Evolutionary conservation across 2,888 invertebrate species (phyloP).

Genomic region (Scaptomyza caliginosa): DNA sequence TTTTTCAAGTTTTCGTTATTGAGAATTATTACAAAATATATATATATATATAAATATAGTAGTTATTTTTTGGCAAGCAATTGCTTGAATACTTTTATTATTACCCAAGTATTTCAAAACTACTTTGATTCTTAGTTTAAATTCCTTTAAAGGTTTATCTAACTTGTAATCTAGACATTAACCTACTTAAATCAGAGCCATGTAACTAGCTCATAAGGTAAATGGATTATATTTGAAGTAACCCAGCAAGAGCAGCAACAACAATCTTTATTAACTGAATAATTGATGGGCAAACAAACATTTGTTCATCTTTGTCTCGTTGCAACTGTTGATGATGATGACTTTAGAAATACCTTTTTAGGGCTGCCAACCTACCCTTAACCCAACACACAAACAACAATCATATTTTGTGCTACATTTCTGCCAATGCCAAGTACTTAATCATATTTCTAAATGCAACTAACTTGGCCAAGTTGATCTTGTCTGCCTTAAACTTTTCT

Average conservation of each 20-base stretch:
- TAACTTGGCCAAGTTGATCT: neutral
- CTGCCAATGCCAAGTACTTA: neutral
- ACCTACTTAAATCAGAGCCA: neutral
- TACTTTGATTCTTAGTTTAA: too few species aligned
- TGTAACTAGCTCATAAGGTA: neutral
- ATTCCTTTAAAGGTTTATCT: too few species aligned
- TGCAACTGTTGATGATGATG: neutral
- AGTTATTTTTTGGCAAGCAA: too few species aligned
- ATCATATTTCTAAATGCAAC: neutral
- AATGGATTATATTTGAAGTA: neutral
- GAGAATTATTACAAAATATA: neutral
- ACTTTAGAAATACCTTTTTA: neutral
- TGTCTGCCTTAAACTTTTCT: neutral
- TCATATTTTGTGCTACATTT: slow-evolving; percentile 21
- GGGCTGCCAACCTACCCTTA: neutral
- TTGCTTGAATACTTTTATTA: neutral
- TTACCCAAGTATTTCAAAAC: neutral
- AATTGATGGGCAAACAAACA: slow-evolving; percentile 30
- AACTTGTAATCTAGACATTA: neutral
- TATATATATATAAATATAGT: too few species aligned
- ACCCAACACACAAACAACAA: neutral
- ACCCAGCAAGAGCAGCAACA: neutral
- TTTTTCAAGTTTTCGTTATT: neutral
- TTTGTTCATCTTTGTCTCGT: slow-evolving; percentile 2
- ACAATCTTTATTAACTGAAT: slow-evolving; percentile 1